Percentiles rank a stretch among this genome's conserved stretches.
These are phyloP conservation scores for Pasiphila rectangulata DNA, from an alignment of 2,888 invertebrate species.

Conservation along the genomic window DNA sequence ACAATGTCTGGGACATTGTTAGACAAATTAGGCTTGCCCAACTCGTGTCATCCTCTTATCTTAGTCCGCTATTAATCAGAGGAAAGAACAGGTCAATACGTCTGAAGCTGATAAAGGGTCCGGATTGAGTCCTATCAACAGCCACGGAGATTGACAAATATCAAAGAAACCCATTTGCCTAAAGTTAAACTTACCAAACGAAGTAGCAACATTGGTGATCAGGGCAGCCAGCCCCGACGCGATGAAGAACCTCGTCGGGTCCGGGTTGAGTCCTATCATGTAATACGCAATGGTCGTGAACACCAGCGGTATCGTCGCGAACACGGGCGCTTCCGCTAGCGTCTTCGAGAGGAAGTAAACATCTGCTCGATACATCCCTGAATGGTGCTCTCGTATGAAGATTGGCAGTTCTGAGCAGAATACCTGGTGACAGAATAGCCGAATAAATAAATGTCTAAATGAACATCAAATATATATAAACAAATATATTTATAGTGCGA, in stretches of 20 bases:
- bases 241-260: conserved; percentile 85
- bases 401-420: conserved; percentile 94
- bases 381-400: conserved; percentile 92
- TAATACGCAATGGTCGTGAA: conserved; percentile 93
- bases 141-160: too few species aligned
- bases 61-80: too few species aligned
- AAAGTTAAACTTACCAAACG: conserved; percentile 85
- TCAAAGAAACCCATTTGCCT: background rate
- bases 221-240: conserved; percentile 87
- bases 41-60: too few species aligned
- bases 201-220: conserved; percentile 93
- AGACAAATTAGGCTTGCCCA: too few species aligned
- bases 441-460: background rate
- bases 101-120: too few species aligned
- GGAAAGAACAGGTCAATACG: too few species aligned
- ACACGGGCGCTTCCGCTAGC: conserved; percentile 92
- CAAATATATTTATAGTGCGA: too few species aligned
- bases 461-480: too few species aligned
- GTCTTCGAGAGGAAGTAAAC: conserved; percentile 96
- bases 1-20: too few species aligned
- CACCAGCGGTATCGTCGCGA: conserved; percentile 89
- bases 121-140: too few species aligned
- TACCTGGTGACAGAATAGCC: conserved; percentile 79
- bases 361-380: conserved; percentile 94
- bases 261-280: conserved; percentile 91